phyloP scores from a whole-genome alignment of 2,888 invertebrate species.

The Brachyptera risi region DNA sequence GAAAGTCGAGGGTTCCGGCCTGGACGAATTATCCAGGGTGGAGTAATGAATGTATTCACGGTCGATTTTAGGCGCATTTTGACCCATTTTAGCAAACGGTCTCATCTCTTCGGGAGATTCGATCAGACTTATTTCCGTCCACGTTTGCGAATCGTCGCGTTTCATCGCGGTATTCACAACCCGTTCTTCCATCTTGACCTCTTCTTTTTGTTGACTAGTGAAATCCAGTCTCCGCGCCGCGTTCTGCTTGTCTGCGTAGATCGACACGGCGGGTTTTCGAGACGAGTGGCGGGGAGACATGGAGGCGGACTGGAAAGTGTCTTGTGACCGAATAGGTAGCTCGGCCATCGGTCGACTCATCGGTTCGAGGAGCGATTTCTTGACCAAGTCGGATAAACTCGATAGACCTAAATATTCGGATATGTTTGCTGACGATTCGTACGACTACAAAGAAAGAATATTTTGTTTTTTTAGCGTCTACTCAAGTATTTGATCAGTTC shows the following conservation, averaged over 20 bases:
- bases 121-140: constrained; percentile 70
- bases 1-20: constrained; percentile 11
- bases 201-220: neutral
- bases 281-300: constrained; percentile 27
- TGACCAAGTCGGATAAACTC: constrained; percentile 7
- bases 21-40: constrained; percentile 3
- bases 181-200: neutral
- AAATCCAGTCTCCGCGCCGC: neutral
- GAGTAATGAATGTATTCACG: constrained; percentile 22
- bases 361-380: neutral
- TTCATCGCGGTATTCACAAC: neutral
- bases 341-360: constrained; percentile 22
- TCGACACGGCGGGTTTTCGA: constrained; percentile 35
- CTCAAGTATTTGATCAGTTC: no score
- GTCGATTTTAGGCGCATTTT: constrained; percentile 18
- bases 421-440: constrained; percentile 32
- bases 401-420: constrained; percentile 42
- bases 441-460: no score
- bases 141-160: constrained; percentile 45
- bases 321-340: constrained; percentile 29
- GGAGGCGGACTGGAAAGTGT: constrained; percentile 24
- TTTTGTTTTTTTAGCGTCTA: no score
- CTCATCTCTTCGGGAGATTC: constrained; percentile 46
- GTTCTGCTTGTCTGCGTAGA: constrained; percentile 36
- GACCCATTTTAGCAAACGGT: constrained; percentile 31